Base-by-base conservation (phyloP, 1,140 invertebrate species). In the Diorhabda carinulata region DNA sequence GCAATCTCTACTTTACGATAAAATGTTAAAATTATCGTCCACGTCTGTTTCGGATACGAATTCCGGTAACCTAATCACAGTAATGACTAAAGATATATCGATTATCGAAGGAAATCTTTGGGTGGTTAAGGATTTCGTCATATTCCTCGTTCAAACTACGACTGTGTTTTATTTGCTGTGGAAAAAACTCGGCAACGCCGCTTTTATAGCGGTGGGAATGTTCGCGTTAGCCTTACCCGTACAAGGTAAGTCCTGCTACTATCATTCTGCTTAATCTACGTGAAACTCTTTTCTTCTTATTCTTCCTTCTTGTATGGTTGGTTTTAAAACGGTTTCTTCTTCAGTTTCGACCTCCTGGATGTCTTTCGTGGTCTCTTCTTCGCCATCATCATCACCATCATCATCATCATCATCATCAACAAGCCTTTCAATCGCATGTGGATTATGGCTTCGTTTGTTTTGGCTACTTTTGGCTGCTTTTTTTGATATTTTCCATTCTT, bases 71-170 rank as follows among this genome's bases (percentile, higher is more conserved):
- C 90, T 97, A 78, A 90, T 97, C 8, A 98, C 97, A 82, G 84
- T 98, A 4, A 84, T 98, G 70, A 95, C 94, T 8, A 98, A 97
- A 81, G 95, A 98, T 80, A 89, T 92, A 60, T 88, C 88, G 61
- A 86, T 87, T 2, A 52, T 52, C n/a, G 47, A 52, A n/a, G n/a
- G 2, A n/a, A 52, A 52, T 52, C 47, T 52, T 52, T 52, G 47
- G 47, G 47, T 52, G 47, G 6, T 72, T 10, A 90, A 92, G 78
- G 91, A 90, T 76, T 83, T 92, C 70, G 92, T 90, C 89, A 85
- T 93, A 61, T 93, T 91, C 0, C 92, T 94, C 1, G 73, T 94
- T 7, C 90, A 95, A 77, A 90, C 92, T 6, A 81, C 89, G 47
- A 86, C 92, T 69, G 85, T 92, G 58, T 87, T 90, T 2, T 90